These are phyloP conservation scores for Parauchenoglanis ngamensis DNA, from an alignment of 2,797 vertebrate genomes.

Conservation along the genomic window DNA sequence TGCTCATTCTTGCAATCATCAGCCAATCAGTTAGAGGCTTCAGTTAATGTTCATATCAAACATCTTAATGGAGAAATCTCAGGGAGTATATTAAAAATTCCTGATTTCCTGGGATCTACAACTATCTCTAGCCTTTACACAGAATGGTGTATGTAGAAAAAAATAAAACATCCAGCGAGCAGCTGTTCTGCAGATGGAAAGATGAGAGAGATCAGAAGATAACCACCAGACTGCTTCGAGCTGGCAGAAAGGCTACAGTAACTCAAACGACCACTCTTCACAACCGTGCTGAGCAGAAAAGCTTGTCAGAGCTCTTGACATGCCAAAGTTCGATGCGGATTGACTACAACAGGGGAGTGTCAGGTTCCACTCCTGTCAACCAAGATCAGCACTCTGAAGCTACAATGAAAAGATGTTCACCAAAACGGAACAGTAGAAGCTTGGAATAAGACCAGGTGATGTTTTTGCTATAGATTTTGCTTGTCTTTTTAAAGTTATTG, in stretches of 20 bases:
- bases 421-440: background rate
- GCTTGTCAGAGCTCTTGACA: background rate
- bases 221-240: background rate
- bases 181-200: background rate
- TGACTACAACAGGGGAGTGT: background rate
- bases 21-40: too few species aligned
- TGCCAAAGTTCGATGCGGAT: background rate
- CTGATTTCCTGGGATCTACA: background rate
- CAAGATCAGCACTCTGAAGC: background rate
- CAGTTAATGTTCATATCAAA: background rate
- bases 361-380: background rate
- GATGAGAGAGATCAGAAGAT: background rate
- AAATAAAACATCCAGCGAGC: background rate
- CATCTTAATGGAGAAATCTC: background rate
- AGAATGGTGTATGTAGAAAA: background rate
- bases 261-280: background rate
- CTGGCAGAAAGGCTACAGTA: background rate
- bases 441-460: background rate
- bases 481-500: background rate
- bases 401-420: background rate
- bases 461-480: too few species aligned
- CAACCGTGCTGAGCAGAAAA: background rate
- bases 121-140: background rate
- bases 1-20: background rate
- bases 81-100: background rate